These are phyloP conservation scores for Podabrus alpinus DNA, from an alignment of 2,888 invertebrate species.

Conservation along the genomic window DNA sequence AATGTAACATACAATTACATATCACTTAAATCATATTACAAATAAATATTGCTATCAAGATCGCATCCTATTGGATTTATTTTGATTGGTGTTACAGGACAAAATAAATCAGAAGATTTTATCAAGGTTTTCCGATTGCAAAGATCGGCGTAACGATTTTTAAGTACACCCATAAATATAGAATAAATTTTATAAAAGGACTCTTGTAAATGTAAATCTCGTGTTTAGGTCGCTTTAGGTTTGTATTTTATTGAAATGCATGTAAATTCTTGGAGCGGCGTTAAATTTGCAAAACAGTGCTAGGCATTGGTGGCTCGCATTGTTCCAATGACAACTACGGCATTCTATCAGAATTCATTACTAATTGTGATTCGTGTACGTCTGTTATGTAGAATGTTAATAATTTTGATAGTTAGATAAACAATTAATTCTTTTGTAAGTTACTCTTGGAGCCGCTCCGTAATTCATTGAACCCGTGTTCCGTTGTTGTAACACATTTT, in stretches of 20 bases:
- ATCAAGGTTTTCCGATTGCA: conserved; percentile 30
- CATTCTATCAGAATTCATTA: conserved; percentile 34
- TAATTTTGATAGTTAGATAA: conserved; percentile 6
- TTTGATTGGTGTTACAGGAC: conserved; percentile 21
- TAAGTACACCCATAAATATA: conserved; percentile 35
- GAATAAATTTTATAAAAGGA: conserved; percentile 27
- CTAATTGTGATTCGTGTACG: conserved; percentile 34
- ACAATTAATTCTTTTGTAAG: conserved; percentile 1
- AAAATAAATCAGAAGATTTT: conserved; percentile 31
- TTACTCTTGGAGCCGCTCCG: background rate
- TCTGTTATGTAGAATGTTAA: conserved; percentile 23
- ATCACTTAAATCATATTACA: background rate
- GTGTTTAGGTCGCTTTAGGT: conserved; percentile 21
- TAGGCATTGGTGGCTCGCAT: conserved; percentile 26
- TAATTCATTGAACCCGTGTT: background rate
- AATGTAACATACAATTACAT: background rate
- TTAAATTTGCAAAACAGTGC: conserved; percentile 28
- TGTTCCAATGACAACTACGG: conserved; percentile 26
- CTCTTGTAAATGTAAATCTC: conserved; percentile 29
- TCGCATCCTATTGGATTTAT: background rate
- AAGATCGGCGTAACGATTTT: conserved; percentile 34
- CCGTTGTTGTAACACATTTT: background rate
- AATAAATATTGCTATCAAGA: conserved; percentile 6
- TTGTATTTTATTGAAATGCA: conserved; percentile 31
- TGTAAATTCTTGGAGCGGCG: conserved; percentile 30